These are phyloP conservation scores for Limnephilus lunatus DNA, from an alignment of 2,888 invertebrate genomes.

Conservation along the genomic window DNA sequence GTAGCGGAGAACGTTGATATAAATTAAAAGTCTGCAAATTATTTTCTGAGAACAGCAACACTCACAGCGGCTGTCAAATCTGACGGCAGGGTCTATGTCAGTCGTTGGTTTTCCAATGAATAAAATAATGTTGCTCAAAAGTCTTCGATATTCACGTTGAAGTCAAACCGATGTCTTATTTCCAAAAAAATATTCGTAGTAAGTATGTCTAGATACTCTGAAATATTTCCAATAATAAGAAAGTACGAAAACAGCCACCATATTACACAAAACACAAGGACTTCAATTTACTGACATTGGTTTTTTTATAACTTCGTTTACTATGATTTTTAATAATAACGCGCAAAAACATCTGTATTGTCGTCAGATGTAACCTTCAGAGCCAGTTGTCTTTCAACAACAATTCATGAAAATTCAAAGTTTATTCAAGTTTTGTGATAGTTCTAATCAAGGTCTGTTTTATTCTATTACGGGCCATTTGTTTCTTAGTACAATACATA, in stretches of 20 bases:
- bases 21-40: neutral
- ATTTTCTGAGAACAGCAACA: neutral
- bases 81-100: neutral
- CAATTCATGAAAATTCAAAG: no score
- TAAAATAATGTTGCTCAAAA: neutral
- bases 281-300: no score
- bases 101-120: neutral
- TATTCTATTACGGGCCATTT: no score
- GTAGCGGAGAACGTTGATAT: neutral
- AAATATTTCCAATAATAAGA: neutral
- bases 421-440: no score
- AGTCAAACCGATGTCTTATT: neutral
- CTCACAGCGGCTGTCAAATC: neutral
- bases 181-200: neutral
- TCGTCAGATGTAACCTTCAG: no score
- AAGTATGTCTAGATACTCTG: no score
- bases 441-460: no score
- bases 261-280: neutral
- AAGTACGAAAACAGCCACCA: neutral
- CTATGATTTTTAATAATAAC: neutral
- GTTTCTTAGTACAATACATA: no score
- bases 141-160: neutral
- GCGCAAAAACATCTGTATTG: neutral
- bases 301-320: neutral
- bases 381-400: no score